Evolutionary conservation across 2,113 vertebrate genomes (phyloP).

Genomic region (Carettochelys insculpta): DNA sequence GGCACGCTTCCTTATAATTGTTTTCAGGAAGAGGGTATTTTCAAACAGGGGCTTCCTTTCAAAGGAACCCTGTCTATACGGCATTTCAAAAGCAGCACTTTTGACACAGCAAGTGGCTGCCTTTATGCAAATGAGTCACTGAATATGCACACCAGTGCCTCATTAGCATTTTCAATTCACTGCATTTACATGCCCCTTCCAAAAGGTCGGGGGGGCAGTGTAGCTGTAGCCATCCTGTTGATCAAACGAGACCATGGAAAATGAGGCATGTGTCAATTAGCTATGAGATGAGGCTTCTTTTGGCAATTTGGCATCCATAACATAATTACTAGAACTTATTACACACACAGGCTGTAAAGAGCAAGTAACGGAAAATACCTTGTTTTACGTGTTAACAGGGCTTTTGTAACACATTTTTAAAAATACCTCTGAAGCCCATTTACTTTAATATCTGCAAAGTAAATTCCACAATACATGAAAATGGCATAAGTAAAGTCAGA

Average conservation of each 20-base stretch:
- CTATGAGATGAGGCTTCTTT: conserved; percentile 24
- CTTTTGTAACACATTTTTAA: background rate
- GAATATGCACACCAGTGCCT: too few relatives aligned
- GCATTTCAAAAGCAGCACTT: too few relatives aligned
- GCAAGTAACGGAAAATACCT: background rate
- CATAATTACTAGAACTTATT: conserved; percentile 22
- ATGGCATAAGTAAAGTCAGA: background rate
- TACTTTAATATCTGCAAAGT: background rate
- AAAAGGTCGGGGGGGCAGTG: too few relatives aligned
- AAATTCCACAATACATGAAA: background rate
- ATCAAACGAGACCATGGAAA: conserved; percentile 7
- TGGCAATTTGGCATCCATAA: conserved; percentile 18
- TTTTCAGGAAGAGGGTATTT: too few relatives aligned
- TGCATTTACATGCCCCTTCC: too few relatives aligned
- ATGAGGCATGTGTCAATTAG: conserved; percentile 47
- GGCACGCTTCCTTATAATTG: too few relatives aligned
- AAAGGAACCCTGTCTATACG: too few relatives aligned
- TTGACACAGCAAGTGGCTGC: too few relatives aligned
- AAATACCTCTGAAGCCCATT: conserved; percentile 1
- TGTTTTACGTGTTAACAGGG: conserved; percentile 23
- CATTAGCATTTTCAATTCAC: too few relatives aligned
- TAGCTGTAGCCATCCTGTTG: too few relatives aligned
- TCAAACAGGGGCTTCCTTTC: too few relatives aligned
- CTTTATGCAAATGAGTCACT: too few relatives aligned
- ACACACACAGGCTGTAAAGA: conserved; percentile 11